Evolutionary conservation across 2,888 invertebrate species (phyloP).

Genomic region (Cacoxenus indagator): DNA sequence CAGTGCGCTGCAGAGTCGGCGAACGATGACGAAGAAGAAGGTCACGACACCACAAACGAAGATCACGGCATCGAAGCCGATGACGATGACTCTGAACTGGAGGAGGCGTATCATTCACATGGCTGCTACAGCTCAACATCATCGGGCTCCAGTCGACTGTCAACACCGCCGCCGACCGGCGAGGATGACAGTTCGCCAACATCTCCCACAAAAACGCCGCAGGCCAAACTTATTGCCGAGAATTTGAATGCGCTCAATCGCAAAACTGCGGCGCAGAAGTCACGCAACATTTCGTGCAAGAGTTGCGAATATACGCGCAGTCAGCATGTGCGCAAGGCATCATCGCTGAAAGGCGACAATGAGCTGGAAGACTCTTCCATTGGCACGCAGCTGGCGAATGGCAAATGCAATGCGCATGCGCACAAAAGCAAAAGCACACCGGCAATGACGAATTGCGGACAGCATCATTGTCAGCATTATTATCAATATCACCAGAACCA

Average conservation of each 20-base stretch:
- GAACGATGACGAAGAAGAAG: neutral
- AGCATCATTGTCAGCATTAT: slow-evolving; percentile 40
- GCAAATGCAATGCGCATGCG: slow-evolving; percentile 22
- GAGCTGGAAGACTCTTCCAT: slow-evolving; percentile 47
- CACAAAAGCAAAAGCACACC: slow-evolving; percentile 63
- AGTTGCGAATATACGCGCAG: slow-evolving; percentile 55
- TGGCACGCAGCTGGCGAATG: slow-evolving; percentile 34
- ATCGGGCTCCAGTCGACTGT: slow-evolving; percentile 59
- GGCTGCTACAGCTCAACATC: slow-evolving; percentile 43
- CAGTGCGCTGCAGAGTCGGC: neutral
- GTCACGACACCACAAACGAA: slow-evolving; percentile 16
- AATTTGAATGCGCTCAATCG: slow-evolving; percentile 57
- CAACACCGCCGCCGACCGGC: slow-evolving; percentile 67
- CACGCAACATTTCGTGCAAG: slow-evolving; percentile 43
- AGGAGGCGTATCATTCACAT: slow-evolving; percentile 46
- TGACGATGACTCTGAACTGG: slow-evolving; percentile 44
- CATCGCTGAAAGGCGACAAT: slow-evolving; percentile 59
- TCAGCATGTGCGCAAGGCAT: slow-evolving; percentile 60
- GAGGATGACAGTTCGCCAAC: slow-evolving; percentile 63
- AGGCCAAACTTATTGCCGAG: slow-evolving; percentile 54
- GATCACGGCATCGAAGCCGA: slow-evolving; percentile 17
- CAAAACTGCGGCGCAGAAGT: slow-evolving; percentile 31
- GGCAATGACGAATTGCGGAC: slow-evolving; percentile 44
- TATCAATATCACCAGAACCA: slow-evolving; percentile 33
- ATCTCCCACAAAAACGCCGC: slow-evolving; percentile 57